These are phyloP conservation scores for Eonycteris spelaea DNA, from an alignment of 2,113 vertebrate species.

Conservation along the genomic window DNA sequence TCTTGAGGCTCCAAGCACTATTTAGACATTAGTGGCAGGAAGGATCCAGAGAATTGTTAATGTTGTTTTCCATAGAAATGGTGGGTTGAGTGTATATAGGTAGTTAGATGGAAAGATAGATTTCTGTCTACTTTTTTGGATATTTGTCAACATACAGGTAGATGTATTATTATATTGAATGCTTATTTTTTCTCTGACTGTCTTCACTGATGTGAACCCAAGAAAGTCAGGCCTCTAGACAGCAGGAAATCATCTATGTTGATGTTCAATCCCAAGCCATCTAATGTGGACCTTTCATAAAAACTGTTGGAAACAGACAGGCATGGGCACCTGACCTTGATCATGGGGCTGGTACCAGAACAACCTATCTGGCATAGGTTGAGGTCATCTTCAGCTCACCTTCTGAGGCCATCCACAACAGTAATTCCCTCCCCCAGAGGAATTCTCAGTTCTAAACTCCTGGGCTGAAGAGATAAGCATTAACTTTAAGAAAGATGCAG, in stretches of 20 bases:
- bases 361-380: not conserved
- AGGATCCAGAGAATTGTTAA: not conserved
- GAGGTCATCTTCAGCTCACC: not conserved
- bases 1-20: not conserved
- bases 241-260: not conserved
- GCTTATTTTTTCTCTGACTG: not conserved
- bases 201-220: not conserved
- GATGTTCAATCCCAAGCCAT: not conserved
- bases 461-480: not conserved
- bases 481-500: not conserved
- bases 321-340: fast-evolving
- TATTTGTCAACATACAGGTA: not conserved
- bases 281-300: not conserved
- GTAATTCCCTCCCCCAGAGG: fast-evolving
- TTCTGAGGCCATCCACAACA: not conserved
- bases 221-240: not conserved
- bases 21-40: not conserved
- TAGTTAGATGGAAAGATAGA: not conserved
- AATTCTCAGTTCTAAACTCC: not conserved
- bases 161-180: not conserved
- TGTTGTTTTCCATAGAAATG: not conserved
- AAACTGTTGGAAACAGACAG: not conserved
- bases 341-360: too few species aligned
- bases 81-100: not conserved
- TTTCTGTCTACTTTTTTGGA: not conserved